Base-by-base conservation (phyloP, 2,888 invertebrate genomes). In the Drosophila seclusa region DNA sequence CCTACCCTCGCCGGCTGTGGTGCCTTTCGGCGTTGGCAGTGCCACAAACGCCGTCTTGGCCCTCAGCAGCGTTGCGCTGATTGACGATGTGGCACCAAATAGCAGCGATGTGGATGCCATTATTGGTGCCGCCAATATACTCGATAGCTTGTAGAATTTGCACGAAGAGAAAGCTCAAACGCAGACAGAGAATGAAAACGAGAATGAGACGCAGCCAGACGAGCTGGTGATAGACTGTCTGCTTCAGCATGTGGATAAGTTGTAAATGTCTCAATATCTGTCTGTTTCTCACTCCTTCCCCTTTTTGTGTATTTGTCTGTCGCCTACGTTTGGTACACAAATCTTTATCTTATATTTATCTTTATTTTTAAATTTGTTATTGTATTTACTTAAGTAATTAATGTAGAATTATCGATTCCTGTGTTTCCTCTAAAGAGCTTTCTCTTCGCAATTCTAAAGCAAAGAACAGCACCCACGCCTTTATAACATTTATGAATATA, bases 61-160 rank as follows among this genome's bases (percentile, higher is more conserved):
- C 7, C 79, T 83, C 6, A 79, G 89, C 75, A 57, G 71, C 55
- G 89, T 84, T 61, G 76, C 82, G 11, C 81, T 91, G 4, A 87
- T 91, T 60, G 87, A 91, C 61, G 87, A 89, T 6, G 86, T 76
- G 42, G 69, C 76, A 5, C 71, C 83, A 36, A 74, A 76, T 40
- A 76, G 78, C 49, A 78, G 76, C 53, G 90, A 91, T 73, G 92
- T 91, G 36, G 92, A 92, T 68, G 91, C 93, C 65, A 92, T 92
- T 66, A 92, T 93, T 73, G 92, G 92, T 53, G 91, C 91, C 59
- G 80, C 92, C 32, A 91, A 92, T 78, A 87, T 93, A 75, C 83
- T 93, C 75, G 91, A 91, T 78, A 92, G 87, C 77, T 91, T 93
- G 88, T 93, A 91, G 91, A 87, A 92, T 90, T 92, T 90, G 89